Conservation (phyloP, 2,797 vertebrate genomes). For the Hyperoplus immaculatus region DNA sequence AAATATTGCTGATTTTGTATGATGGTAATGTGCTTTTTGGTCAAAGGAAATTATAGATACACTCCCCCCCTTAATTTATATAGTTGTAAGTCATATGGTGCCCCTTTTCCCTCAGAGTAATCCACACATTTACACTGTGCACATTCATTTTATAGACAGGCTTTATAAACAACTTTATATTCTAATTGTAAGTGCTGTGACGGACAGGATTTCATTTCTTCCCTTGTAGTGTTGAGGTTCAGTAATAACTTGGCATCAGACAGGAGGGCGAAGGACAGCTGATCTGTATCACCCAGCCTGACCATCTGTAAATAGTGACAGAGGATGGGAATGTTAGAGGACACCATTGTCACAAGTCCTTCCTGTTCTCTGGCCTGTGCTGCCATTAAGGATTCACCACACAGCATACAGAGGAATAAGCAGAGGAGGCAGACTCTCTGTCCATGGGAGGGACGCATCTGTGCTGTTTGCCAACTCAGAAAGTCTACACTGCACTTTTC, state of each 20-base stretch:
- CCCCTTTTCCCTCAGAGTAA: no score
- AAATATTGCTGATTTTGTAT: not conserved
- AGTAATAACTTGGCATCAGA: slow-evolving; percentile 22
- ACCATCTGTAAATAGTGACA: slow-evolving; percentile 56
- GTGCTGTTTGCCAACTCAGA: slow-evolving; percentile 48
- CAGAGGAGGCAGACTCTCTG: slow-evolving; percentile 47
- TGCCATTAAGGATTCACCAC: slow-evolving; percentile 66
- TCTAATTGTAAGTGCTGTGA: not conserved
- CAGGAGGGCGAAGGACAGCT: slow-evolving; percentile 7
- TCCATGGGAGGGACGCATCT: slow-evolving; percentile 34
- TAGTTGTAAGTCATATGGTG: not conserved
- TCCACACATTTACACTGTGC: not conserved
- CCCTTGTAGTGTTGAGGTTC: not conserved
- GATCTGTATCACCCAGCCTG: slow-evolving; percentile 39
- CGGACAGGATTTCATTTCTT: not conserved
- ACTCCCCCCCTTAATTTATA: no score
- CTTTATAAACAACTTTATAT: not conserved
- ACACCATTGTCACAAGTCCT: slow-evolving; percentile 66
- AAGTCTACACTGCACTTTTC: slow-evolving; percentile 30
- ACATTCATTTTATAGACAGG: slow-evolving; percentile 1
- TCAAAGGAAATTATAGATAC: not conserved
- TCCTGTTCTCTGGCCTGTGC: slow-evolving; percentile 62
- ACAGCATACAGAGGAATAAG: slow-evolving; percentile 49
- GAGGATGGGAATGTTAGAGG: slow-evolving; percentile 68
- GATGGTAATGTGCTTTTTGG: not conserved